A percentile compares a stretch with the other conserved stretches of the same genome.
Conservation (phyloP, 2,888 invertebrate genomes). For the Alcis repandata region DNA sequence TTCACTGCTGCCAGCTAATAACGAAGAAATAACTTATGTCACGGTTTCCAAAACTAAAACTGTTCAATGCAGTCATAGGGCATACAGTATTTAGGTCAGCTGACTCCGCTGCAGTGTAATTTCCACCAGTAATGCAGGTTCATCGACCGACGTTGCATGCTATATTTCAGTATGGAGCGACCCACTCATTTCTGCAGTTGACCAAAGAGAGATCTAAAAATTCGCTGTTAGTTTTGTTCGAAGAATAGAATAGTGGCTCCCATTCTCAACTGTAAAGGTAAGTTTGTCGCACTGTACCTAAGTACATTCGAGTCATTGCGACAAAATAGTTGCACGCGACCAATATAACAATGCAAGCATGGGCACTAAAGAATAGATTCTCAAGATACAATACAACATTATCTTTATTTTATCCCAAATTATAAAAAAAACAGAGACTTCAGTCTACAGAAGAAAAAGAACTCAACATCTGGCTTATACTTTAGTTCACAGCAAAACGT, state of each 20-base stretch:
- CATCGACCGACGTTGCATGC: background rate
- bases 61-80: too few species aligned
- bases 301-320: constrained; percentile 1
- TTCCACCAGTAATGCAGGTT: constrained; percentile 5
- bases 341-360: background rate
- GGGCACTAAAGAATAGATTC: background rate
- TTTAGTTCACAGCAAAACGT: too few species aligned
- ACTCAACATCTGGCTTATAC: too few species aligned
- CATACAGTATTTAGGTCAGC: constrained; percentile 4
- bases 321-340: background rate
- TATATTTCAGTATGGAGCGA: background rate
- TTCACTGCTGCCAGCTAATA: background rate
- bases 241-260: background rate
- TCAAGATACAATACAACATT: too few species aligned
- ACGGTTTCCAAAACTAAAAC: too few species aligned
- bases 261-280: background rate
- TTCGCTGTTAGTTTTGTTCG: background rate
- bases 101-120: background rate
- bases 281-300: background rate
- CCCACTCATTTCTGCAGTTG: background rate
- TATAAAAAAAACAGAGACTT: too few species aligned
- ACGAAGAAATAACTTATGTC: background rate
- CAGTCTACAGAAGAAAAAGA: too few species aligned
- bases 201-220: background rate
- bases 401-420: too few species aligned